Conservation (phyloP, 1,140 invertebrate species). For the Zaprionus lachaisei region DNA sequence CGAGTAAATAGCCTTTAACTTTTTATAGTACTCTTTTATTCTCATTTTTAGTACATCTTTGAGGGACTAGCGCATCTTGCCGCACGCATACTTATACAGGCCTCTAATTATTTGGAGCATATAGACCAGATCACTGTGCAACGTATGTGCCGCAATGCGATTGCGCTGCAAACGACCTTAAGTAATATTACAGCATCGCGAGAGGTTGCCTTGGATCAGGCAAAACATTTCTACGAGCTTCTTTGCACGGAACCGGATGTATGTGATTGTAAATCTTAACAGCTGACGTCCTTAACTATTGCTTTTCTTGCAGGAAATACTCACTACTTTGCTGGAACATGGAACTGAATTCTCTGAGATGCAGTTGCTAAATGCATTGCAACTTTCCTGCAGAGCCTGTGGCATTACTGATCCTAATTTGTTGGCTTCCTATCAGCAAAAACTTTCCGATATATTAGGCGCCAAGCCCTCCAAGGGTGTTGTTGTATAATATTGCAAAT, state of each 20-base stretch:
- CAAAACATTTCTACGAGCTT: constrained; percentile 94
- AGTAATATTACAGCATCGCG: constrained; percentile 93
- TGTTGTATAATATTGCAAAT: constrained; percentile 66
- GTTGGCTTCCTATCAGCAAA: constrained; percentile 85
- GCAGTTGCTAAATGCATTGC: constrained; percentile 94
- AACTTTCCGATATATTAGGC: constrained; percentile 86
- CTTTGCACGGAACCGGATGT: constrained; percentile 93
- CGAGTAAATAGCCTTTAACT: no score
- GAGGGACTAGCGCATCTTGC: constrained; percentile 96
- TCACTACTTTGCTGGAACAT: constrained; percentile 91
- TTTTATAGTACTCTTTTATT: not conserved
- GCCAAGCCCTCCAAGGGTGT: constrained; percentile 80
- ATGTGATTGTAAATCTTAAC: constrained; percentile 9
- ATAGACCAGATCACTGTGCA: constrained; percentile 93
- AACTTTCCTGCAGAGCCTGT: constrained; percentile 87
- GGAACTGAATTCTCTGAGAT: constrained; percentile 93
- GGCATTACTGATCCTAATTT: constrained; percentile 84
- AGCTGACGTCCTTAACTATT: not conserved
- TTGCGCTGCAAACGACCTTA: constrained; percentile 93
- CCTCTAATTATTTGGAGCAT: constrained; percentile 91
- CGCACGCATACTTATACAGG: constrained; percentile 93
- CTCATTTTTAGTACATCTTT: constrained; percentile 93
- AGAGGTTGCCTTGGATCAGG: constrained; percentile 94
- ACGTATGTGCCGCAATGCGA: constrained; percentile 94
- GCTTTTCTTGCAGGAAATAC: constrained; percentile 89